phyloP scores from a whole-genome alignment of 2,888 invertebrate genomes.

The Lochmaea crataegi region DNA sequence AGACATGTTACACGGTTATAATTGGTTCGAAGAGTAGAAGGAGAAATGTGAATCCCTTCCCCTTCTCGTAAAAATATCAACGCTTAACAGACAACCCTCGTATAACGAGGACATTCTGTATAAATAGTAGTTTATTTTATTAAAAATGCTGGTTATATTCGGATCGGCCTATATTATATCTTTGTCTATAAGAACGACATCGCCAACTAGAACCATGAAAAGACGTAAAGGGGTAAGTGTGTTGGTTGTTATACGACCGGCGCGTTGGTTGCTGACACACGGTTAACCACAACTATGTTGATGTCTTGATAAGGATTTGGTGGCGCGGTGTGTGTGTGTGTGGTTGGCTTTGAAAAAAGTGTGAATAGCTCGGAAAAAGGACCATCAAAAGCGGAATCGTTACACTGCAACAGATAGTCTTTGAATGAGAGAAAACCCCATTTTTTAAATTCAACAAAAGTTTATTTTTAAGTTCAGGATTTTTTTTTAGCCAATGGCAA shows the following conservation, averaged over 20 bases:
- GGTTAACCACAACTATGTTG: slow-evolving; percentile 24
- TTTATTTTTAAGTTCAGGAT: no score
- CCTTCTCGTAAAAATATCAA: no score
- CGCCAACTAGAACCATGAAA: slow-evolving; percentile 21
- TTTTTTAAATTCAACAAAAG: no score
- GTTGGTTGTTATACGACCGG: slow-evolving; percentile 7
- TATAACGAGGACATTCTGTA: background rate
- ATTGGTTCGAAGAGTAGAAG: no score
- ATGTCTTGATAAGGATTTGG: slow-evolving; percentile 22
- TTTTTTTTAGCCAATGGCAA: no score
- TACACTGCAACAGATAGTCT: background rate
- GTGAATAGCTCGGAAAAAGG: background rate
- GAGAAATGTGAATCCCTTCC: no score
- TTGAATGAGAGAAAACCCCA: no score
- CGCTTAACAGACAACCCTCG: no score
- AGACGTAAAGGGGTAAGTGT: slow-evolving; percentile 9
- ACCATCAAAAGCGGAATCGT: background rate
- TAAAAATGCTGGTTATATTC: background rate
- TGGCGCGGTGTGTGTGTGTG: background rate
- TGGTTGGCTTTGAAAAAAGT: slow-evolving; percentile 9
- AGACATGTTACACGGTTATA: no score
- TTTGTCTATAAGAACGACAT: slow-evolving; percentile 49
- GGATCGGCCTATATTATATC: slow-evolving; percentile 42
- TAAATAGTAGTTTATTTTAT: background rate
- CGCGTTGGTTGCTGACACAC: slow-evolving; percentile 9